Conservation (phyloP, 2,888 invertebrate genomes). For the Epinotia bilunana region DNA sequence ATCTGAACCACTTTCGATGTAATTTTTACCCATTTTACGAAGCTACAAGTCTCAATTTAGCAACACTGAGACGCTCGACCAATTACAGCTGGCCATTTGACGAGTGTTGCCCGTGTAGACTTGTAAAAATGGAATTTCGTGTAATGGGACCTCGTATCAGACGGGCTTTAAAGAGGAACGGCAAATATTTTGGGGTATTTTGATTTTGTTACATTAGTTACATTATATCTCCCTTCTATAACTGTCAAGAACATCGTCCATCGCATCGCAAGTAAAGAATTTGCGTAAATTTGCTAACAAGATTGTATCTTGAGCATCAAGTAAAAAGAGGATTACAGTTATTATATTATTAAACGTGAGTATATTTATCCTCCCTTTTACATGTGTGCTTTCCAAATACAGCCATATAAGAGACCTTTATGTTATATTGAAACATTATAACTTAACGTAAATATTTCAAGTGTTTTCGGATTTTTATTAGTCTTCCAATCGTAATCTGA, state of each 20-base stretch:
- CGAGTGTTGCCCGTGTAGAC: too few species aligned
- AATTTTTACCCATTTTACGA: too few species aligned
- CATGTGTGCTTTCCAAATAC: neutral
- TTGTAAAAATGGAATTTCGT: too few species aligned
- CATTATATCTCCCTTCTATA: conserved; percentile 10
- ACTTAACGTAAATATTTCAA: conserved; percentile 37
- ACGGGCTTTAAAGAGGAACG: neutral
- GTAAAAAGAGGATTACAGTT: conserved; percentile 36
- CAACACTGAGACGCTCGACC: too few species aligned
- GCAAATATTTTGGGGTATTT: conserved; percentile 15
- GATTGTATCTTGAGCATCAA: conserved; percentile 34
- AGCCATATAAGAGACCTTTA: neutral
- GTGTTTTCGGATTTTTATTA: neutral
- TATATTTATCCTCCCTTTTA: conserved; percentile 8
- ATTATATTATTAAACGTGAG: conserved; percentile 40
- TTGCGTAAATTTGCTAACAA: conserved; percentile 44
- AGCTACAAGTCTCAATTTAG: too few species aligned
- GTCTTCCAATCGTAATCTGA: neutral
- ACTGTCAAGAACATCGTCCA: conserved; percentile 44
- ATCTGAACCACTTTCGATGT: too few species aligned
- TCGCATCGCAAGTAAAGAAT: conserved; percentile 41
- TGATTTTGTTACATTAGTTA: neutral
- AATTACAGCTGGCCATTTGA: too few species aligned
- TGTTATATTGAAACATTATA: conserved; percentile 29
- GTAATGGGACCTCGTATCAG: too few species aligned